phyloP scores from a whole-genome alignment of 2,888 invertebrate species.

The Ornithoptera alexandrae region DNA sequence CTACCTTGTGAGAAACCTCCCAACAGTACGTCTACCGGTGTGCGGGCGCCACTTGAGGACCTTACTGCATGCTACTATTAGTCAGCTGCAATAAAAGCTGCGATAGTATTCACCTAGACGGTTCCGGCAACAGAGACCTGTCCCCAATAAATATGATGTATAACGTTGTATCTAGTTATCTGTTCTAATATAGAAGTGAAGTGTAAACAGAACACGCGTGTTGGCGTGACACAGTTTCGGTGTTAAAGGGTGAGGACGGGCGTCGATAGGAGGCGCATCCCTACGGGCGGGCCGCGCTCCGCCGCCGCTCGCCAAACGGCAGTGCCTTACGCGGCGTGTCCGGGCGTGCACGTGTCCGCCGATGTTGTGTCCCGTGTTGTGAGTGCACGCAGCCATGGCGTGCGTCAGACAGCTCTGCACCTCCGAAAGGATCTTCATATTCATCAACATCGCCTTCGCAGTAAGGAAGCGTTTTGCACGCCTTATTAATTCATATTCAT shows the following conservation, averaged over 20 bases:
- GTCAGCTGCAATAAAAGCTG: too few relatives aligned
- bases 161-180: background rate
- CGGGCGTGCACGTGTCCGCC: conserved; percentile 37
- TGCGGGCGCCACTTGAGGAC: too few relatives aligned
- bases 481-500: conserved; percentile 6
- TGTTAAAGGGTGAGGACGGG: background rate
- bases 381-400: conserved; percentile 47
- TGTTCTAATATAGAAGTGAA: background rate
- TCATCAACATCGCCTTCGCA: conserved; percentile 75
- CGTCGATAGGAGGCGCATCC: conserved; percentile 18
- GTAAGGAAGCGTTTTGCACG: conserved; percentile 41
- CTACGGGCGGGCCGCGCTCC: conserved; percentile 29
- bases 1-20: too few relatives aligned
- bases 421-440: conserved; percentile 69
- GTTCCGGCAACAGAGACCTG: too few relatives aligned
- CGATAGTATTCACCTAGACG: too few relatives aligned
- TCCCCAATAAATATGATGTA: too few relatives aligned
- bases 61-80: too few relatives aligned
- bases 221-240: conserved; percentile 8
- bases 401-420: conserved; percentile 62
- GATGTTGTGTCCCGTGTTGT: conserved; percentile 33
- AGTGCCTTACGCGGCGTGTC: conserved; percentile 67
- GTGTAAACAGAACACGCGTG: background rate
- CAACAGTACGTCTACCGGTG: too few relatives aligned
- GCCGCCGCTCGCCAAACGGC: conserved; percentile 31